A percentile compares a stretch with the other conserved stretches of the same genome.
phyloP scores from a whole-genome alignment of 2,797 vertebrate species.

The Heteromormyrus szaboi region DNA sequence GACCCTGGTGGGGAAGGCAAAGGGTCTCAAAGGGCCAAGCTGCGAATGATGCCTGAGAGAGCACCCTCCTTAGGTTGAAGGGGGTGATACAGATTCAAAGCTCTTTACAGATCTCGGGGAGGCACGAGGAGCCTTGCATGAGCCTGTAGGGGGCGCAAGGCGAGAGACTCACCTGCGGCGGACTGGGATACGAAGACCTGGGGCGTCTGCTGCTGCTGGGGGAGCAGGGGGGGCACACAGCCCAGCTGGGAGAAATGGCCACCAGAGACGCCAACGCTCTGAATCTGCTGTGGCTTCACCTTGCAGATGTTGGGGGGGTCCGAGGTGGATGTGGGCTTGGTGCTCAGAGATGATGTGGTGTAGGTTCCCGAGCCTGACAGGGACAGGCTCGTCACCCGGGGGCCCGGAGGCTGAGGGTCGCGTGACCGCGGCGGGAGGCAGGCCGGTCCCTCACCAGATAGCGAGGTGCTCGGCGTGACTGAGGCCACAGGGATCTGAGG shows the following conservation, averaged over 20 bases:
- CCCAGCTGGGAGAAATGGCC: slow-evolving; percentile 89
- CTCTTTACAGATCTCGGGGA: background rate
- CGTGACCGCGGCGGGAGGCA: background rate
- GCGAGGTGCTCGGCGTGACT: slow-evolving; percentile 88
- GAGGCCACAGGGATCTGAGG: slow-evolving; percentile 95
- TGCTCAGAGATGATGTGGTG: slow-evolving; percentile 91
- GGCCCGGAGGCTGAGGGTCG: background rate
- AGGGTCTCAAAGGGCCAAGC: background rate
- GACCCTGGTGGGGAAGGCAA: slow-evolving; percentile 44
- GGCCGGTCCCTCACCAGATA: slow-evolving; percentile 69
- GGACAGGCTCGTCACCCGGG: background rate
- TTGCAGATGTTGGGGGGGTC: slow-evolving; percentile 98
- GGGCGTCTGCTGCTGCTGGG: slow-evolving; percentile 89
- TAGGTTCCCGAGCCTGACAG: slow-evolving; percentile 82
- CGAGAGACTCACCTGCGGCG: slow-evolving; percentile 78
- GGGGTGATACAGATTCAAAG: background rate
- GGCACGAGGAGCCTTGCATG: background rate
- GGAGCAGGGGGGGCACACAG: slow-evolving; percentile 87
- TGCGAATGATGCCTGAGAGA: background rate
- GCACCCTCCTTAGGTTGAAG: background rate
- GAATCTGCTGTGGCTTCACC: slow-evolving; percentile 95
- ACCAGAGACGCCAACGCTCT: slow-evolving; percentile 72
- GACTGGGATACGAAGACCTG: slow-evolving; percentile 98
- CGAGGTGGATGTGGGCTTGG: slow-evolving; percentile 88
- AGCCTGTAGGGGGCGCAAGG: background rate